A percentile compares a stretch with the other conserved stretches of the same genome.
Conservation (phyloP, 2,888 invertebrate genomes). For the Drosophila algonquin region DNA sequence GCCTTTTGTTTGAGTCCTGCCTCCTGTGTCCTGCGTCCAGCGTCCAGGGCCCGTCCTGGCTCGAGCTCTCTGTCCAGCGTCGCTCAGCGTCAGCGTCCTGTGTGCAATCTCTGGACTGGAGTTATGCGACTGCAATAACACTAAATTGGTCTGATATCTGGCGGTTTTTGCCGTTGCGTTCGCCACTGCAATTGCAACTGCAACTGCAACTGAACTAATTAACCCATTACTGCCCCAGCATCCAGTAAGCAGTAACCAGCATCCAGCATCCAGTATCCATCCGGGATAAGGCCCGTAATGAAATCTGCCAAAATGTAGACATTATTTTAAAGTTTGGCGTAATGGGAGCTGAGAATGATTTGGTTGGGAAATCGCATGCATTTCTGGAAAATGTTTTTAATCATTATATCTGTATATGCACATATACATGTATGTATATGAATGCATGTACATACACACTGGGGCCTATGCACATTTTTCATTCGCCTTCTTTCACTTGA, state of each 20-base stretch:
- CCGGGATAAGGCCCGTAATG: slow-evolving; percentile 19
- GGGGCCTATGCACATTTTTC: too few species aligned
- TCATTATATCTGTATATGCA: too few species aligned
- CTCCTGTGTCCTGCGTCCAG: slow-evolving; percentile 36
- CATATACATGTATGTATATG: too few species aligned
- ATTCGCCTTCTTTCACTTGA: too few species aligned
- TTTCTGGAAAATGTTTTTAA: not conserved
- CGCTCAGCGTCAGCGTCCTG: slow-evolving; percentile 44
- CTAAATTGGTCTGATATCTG: slow-evolving; percentile 78
- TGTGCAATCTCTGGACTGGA: slow-evolving; percentile 74
- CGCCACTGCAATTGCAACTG: slow-evolving; percentile 36
- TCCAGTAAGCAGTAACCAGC: not conserved
- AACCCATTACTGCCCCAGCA: slow-evolving; percentile 50
- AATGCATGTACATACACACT: too few species aligned
- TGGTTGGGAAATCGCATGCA: not conserved
- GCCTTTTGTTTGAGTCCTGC: slow-evolving; percentile 46
- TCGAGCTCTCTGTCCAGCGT: slow-evolving; percentile 21
- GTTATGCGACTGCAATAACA: slow-evolving; percentile 78
- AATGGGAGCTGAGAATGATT: not conserved
- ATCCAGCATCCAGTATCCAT: not conserved
- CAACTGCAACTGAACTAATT: slow-evolving; percentile 36
- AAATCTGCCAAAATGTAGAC: slow-evolving; percentile 1
- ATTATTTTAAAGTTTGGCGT: not conserved
- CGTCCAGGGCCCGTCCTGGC: slow-evolving; percentile 2
- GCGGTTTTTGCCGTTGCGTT: slow-evolving; percentile 64